Evolutionary conservation across 1,140 invertebrate species (phyloP), one percentile per base, ranked within the genome.

Genomic region (Bombus soroeensis): DNA sequence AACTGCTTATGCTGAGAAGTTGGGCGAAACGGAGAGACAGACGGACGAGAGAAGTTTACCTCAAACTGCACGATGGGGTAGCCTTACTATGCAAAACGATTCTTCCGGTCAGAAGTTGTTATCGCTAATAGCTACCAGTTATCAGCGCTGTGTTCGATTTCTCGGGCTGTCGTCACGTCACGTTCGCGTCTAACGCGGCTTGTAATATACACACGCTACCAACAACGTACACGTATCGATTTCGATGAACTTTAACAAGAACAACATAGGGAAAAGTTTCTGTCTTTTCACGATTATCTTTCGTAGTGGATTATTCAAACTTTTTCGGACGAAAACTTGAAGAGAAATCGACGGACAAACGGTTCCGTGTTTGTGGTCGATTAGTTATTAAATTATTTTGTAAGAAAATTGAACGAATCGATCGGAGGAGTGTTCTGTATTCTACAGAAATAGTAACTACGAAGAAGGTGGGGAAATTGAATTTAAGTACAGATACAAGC

Each of bases 91-190:
- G 83, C 70, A 83, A 73, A 90, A 85, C 81, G 89, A 91, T 89
- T 79, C 86, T 81, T 85, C 83, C 78, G 57, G 73, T 64, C 59
- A 81, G 47, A 90, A 91, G 88, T 92, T 91, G 91, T 92, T 92
- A 90, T 92, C 91, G 82, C 68, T 92, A 92, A 91, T 91, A 77
- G 89, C 88, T 77, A 88, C 57, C 83, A 91, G 90, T 91, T 92
- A 92, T 91, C 91, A 88, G 81, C 64, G 77, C 25, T n/a, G 28
- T 39, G 82, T 91, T 92, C 86, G 89, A 87, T 92, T 89, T 87
- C 86, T 84, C 83, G 59, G 85, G 15, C 57, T 43, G 57, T 41
- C 78, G n/a, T 13, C 77, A 18, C 70, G 34, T 57, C 62, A 47
- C 62, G 66, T 53, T 57, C 43, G n/a, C 39, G 37, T 41, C 22